A percentile compares a stretch with the other conserved stretches of the same genome.
Conservation (phyloP, 2,113 vertebrate genomes). For the Phaethornis superciliosus region DNA sequence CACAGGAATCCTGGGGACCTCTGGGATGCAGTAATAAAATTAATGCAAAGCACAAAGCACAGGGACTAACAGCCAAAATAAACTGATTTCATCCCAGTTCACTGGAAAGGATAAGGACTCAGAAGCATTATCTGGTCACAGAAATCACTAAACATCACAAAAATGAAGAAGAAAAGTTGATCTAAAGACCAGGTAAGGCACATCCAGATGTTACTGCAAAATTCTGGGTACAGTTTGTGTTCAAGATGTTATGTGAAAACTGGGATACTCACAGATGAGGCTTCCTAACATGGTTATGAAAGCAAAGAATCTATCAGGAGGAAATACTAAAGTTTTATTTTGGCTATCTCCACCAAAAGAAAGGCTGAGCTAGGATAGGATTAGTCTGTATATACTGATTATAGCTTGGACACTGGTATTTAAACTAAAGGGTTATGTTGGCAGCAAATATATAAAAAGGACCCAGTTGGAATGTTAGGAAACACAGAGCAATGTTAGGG, state of each 20-base stretch:
- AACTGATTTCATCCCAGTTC: neutral
- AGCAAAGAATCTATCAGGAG: neutral
- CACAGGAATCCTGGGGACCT: neutral
- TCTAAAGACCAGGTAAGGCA: neutral
- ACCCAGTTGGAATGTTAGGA: neutral
- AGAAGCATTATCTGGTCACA: neutral
- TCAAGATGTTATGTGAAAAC: neutral
- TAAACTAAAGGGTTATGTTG: neutral
- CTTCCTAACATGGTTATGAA: neutral
- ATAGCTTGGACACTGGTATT: neutral
- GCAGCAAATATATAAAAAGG: neutral
- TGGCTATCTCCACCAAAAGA: neutral
- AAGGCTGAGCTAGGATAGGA: neutral
- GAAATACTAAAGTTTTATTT: neutral
- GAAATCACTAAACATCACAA: neutral
- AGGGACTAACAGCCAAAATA: neutral
- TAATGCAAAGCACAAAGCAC: conserved; percentile 16
- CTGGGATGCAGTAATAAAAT: conserved; percentile 28
- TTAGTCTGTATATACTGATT: neutral
- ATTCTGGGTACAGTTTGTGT: neutral
- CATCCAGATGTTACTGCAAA: neutral
- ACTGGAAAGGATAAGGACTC: neutral
- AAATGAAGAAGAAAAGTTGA: neutral
- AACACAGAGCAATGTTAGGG: too few relatives aligned
- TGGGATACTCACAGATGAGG: neutral